These are phyloP conservation scores for Lipotes vexillifer DNA, from an alignment of 2,113 vertebrate genomes.

Conservation along the genomic window DNA sequence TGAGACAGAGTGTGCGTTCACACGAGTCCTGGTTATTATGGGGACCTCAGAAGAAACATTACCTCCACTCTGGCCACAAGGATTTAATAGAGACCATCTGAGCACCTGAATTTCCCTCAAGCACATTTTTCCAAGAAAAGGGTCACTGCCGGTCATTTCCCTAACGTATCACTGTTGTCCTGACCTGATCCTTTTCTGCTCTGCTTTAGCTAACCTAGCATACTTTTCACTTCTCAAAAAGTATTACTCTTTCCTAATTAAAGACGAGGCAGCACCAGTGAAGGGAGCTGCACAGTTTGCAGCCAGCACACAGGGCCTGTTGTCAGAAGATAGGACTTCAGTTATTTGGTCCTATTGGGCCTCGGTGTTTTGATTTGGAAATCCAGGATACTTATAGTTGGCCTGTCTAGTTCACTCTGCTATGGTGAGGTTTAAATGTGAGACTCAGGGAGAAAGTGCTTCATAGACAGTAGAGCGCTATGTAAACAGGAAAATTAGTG, in stretches of 20 bases:
- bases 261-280: neutral
- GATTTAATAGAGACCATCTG: constrained; percentile 5
- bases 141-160: constrained; percentile 32
- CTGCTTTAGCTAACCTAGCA: neutral
- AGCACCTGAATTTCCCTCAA: neutral
- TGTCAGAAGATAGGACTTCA: neutral
- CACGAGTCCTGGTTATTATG: neutral
- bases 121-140: constrained; percentile 33
- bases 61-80: neutral
- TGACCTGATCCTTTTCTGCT: constrained; percentile 35
- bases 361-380: neutral
- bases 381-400: neutral
- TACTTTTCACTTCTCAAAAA: constrained; percentile 7
- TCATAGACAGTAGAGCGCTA: neutral
- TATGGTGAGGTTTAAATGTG: neutral
- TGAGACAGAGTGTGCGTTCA: constrained; percentile 27
- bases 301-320: neutral
- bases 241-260: constrained; percentile 23
- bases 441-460: neutral
- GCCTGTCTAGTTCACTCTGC: neutral
- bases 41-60: neutral
- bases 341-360: neutral
- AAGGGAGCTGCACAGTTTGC: neutral
- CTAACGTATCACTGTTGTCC: constrained; percentile 7
- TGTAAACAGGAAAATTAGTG: neutral